Conservation (phyloP, 2,113 vertebrate species). For the Motacilla tschutschensis region DNA sequence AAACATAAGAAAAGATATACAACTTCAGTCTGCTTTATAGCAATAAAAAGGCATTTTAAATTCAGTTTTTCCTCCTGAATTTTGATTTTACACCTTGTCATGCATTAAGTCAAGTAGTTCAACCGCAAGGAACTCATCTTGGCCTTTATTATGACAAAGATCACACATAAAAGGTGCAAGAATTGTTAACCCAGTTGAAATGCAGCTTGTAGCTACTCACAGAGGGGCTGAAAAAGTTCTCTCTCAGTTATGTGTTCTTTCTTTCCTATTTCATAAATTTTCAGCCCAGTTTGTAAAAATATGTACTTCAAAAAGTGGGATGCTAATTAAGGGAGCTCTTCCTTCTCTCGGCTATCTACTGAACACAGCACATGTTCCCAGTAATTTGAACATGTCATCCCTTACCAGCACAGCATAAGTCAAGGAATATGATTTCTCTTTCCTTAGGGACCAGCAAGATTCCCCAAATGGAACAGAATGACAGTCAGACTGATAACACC, state of each 20-base stretch:
- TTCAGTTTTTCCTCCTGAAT: background rate
- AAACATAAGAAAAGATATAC: conserved; percentile 4
- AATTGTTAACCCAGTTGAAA: background rate
- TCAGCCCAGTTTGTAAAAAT: background rate
- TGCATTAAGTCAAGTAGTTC: background rate
- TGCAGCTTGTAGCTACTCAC: background rate
- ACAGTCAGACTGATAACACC: conserved; percentile 51
- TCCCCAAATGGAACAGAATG: conserved; percentile 38
- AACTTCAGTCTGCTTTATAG: background rate
- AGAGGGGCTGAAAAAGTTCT: background rate
- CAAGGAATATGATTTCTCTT: background rate
- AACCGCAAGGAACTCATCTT: background rate
- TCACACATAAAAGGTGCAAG: background rate
- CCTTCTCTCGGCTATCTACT: background rate
- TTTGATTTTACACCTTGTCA: conserved; percentile 32
- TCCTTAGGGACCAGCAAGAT: conserved; percentile 10
- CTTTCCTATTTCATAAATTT: background rate
- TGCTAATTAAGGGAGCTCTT: background rate
- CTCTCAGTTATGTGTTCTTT: background rate
- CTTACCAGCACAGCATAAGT: background rate
- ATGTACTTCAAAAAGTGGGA: background rate
- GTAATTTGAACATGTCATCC: background rate
- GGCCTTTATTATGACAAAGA: background rate
- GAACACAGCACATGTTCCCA: background rate
- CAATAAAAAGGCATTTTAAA: background rate